Evolutionary conservation across 2,888 invertebrate species (phyloP).

Genomic region (Macrosiphum euphorbiae): DNA sequence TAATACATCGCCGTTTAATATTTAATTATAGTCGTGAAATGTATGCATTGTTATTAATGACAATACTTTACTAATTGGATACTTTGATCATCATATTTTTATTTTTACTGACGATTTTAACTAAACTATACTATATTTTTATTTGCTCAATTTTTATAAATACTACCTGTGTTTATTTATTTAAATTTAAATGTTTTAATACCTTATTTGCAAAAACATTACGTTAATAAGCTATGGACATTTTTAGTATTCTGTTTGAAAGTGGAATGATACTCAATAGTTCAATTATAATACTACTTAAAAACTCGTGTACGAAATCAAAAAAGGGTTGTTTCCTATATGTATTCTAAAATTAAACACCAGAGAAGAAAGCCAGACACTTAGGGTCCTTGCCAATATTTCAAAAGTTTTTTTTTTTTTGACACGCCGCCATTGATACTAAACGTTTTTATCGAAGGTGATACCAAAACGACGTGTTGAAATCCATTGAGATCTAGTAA

Average conservation of each 20-base stretch:
- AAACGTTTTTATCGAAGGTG: conserved; percentile 36
- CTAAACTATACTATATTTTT: too few species aligned
- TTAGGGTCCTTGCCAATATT: conserved; percentile 52
- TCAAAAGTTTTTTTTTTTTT: conserved; percentile 41
- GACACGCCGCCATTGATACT: conserved; percentile 52
- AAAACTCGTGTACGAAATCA: neutral
- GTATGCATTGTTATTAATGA: neutral
- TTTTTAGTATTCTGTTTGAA: neutral
- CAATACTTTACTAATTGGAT: neutral
- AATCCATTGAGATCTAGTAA: conserved; percentile 4
- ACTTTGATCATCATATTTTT: neutral
- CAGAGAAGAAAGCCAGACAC: conserved; percentile 34
- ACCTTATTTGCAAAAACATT: neutral
- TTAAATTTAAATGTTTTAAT: neutral
- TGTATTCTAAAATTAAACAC: conserved; percentile 50
- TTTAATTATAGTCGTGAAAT: neutral
- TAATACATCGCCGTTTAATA: neutral
- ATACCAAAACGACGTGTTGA: neutral
- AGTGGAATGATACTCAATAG: neutral
- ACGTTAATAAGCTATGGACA: neutral
- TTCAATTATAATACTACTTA: neutral
- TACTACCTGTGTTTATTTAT: neutral
- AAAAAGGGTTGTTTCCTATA: conserved; percentile 36
- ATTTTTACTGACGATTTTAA: neutral
- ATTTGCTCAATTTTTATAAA: too few species aligned